Evolutionary conservation across 2,797 vertebrate species (phyloP).

Genomic region (Takifugu ocellatus): DNA sequence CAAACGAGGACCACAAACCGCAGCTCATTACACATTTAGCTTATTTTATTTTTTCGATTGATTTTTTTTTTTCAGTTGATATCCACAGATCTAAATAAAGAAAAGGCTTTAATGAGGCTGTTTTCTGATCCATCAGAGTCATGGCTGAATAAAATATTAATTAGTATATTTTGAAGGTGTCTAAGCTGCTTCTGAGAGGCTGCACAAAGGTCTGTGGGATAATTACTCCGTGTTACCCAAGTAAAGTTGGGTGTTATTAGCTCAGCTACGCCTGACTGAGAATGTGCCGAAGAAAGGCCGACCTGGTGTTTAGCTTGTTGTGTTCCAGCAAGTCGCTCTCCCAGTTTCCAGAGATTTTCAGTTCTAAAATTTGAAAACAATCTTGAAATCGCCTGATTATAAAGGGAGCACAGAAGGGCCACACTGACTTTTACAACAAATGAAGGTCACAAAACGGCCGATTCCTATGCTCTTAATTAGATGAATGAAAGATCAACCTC

Average conservation of each 20-base stretch:
- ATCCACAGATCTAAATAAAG: conserved; percentile 7
- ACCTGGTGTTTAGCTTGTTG: neutral
- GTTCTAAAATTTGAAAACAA: too few relatives aligned
- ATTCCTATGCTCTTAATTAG: too few relatives aligned
- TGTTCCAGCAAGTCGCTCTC: neutral
- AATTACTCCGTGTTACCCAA: conserved; percentile 56
- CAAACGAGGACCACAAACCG: conserved; percentile 59
- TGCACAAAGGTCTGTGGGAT: conserved; percentile 41
- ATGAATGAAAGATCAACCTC: too few relatives aligned
- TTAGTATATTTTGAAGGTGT: conserved; percentile 48
- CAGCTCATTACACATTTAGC: conserved; percentile 30
- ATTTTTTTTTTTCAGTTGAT: conserved; percentile 30
- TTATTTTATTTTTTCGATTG: conserved; percentile 32
- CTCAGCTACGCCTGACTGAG: conserved; percentile 38
- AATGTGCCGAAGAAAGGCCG: conserved; percentile 27
- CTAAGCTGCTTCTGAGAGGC: conserved; percentile 33
- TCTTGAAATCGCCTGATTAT: too few relatives aligned
- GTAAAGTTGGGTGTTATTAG: conserved; percentile 17
- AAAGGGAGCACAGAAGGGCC: too few relatives aligned
- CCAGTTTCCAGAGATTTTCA: neutral
- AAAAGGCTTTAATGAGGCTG: conserved; percentile 22
- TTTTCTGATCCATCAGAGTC: conserved; percentile 28
- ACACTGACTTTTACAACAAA: too few relatives aligned
- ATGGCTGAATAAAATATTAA: conserved; percentile 49
- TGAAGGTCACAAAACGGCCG: too few relatives aligned